Percentiles rank a stretch among this genome's conserved stretches.
These are phyloP conservation scores for Epinephelus awoara DNA, from an alignment of 2,797 vertebrate species.

Conservation along the genomic window DNA sequence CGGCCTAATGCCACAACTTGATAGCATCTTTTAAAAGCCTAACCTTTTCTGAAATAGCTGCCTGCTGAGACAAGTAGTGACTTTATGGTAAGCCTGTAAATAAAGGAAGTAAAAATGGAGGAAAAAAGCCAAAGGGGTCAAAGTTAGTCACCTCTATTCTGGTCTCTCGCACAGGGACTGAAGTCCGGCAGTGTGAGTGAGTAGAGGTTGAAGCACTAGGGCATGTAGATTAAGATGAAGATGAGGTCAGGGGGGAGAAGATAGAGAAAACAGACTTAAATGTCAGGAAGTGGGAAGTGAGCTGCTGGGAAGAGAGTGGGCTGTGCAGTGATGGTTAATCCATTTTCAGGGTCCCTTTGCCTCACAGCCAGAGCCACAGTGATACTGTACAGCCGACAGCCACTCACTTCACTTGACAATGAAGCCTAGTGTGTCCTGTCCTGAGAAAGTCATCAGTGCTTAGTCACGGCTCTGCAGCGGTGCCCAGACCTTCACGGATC, in stretches of 20 bases:
- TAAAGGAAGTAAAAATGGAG: constrained; percentile 11
- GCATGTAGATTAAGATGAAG: not conserved
- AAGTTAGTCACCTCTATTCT: constrained; percentile 21
- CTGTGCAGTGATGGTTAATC: constrained; percentile 51
- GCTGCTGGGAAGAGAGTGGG: constrained; percentile 79
- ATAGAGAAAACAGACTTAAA: constrained; percentile 45
- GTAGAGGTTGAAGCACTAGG: not conserved
- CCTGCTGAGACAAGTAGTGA: not conserved
- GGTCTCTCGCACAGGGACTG: not conserved
- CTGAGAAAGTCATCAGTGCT: constrained; percentile 68
- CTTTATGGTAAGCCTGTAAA: not conserved
- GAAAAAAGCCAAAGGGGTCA: not conserved
- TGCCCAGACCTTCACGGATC: constrained; percentile 26
- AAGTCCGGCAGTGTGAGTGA: not conserved
- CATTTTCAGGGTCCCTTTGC: constrained; percentile 53
- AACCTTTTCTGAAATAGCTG: not conserved
- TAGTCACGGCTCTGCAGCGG: constrained; percentile 38
- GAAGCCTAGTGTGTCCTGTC: constrained; percentile 56
- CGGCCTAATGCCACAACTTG: not conserved
- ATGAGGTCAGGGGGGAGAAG: constrained; percentile 10
- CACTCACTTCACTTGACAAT: constrained; percentile 45
- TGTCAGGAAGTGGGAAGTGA: constrained; percentile 61
- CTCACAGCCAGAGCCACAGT: constrained; percentile 8
- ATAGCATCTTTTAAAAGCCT: not conserved
- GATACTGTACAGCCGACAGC: constrained; percentile 6